Evolutionary conservation across 2,113 vertebrate species (phyloP).

Genomic region (Thalassoma bifasciatum): DNA sequence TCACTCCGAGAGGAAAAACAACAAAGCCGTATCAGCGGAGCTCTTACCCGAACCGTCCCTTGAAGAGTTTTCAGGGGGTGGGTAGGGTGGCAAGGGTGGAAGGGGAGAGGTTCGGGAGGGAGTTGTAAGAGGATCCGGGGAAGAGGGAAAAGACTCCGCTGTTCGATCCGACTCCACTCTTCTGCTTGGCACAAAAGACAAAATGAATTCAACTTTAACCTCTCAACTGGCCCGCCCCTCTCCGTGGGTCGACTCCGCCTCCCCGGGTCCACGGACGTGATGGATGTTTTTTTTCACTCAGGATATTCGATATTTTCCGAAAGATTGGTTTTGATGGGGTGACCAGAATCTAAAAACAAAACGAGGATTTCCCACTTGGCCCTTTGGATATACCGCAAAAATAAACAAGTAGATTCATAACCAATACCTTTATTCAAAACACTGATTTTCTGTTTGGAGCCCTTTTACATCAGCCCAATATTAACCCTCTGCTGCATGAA

Average conservation of each 20-base stretch:
- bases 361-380: no score
- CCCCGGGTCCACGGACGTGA: background rate
- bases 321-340: no score
- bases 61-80: constrained; percentile 76
- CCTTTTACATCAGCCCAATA: no score
- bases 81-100: constrained; percentile 83
- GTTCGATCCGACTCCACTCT: constrained; percentile 82
- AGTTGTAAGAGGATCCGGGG: constrained; percentile 84
- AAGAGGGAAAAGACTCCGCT: constrained; percentile 83
- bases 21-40: constrained; percentile 23
- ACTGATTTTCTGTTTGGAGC: no score
- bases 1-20: constrained; percentile 32
- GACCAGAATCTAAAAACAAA: no score
- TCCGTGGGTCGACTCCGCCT: constrained; percentile 32
- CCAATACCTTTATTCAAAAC: no score
- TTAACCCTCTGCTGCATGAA: no score
- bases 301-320: no score
- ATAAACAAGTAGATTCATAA: no score
- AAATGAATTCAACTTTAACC: constrained; percentile 79
- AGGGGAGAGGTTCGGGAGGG: constrained; percentile 86
- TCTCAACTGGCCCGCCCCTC: constrained; percentile 57
- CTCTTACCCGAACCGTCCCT: constrained; percentile 77
- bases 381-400: no score
- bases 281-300: background rate
- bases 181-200: constrained; percentile 81